Evolutionary conservation across 2,888 invertebrate genomes (phyloP).

Genomic region (Ryuthela nishihirai): DNA sequence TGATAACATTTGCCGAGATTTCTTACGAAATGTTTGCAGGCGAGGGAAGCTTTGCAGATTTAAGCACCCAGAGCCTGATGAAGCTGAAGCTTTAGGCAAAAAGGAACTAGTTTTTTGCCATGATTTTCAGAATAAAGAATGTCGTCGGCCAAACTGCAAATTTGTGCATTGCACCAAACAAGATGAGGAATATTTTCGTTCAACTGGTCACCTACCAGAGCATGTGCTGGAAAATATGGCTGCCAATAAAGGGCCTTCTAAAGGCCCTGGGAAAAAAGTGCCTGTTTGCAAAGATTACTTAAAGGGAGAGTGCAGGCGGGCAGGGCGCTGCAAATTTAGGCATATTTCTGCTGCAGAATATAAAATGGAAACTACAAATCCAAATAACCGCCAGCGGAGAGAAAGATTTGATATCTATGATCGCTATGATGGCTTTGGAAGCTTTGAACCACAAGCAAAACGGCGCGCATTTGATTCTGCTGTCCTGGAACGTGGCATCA

Average conservation of each 20-base stretch:
- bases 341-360: constrained; percentile 46
- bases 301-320: constrained; percentile 59
- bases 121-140: constrained; percentile 67
- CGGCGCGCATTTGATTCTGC: constrained; percentile 31
- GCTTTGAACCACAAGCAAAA: constrained; percentile 42
- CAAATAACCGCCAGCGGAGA: constrained; percentile 8
- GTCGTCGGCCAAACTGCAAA: constrained; percentile 67
- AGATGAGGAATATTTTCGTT: constrained; percentile 66
- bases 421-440: constrained; percentile 28
- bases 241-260: constrained; percentile 3
- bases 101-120: constrained; percentile 56
- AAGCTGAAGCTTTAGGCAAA: constrained; percentile 48
- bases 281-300: constrained; percentile 62
- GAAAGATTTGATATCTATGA: constrained; percentile 31
- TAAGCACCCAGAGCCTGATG: constrained; percentile 53
- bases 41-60: constrained; percentile 60
- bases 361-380: constrained; percentile 14
- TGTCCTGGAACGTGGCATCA: background rate
- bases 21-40: constrained; percentile 59
- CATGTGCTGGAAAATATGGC: constrained; percentile 54
- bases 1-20: constrained; percentile 59
- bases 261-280: constrained; percentile 43
- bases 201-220: constrained; percentile 66
- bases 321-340: constrained; percentile 55
- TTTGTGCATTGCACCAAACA: constrained; percentile 72